A percentile compares a stretch with the other conserved stretches of the same genome.
phyloP scores from a whole-genome alignment of 2,797 vertebrate genomes.

The Aulostomus chinensis region DNA sequence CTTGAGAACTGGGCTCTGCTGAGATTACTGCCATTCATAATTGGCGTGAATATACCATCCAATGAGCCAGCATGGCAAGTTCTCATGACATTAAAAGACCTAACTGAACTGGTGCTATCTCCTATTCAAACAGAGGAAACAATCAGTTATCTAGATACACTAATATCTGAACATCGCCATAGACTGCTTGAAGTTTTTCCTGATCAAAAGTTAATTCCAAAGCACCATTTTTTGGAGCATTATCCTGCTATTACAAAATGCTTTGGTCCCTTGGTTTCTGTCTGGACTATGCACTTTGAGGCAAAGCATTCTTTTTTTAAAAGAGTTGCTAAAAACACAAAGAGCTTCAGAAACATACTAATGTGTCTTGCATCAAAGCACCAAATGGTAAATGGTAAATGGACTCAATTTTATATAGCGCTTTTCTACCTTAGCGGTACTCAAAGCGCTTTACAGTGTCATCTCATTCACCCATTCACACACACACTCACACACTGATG shows the following conservation, averaged over 20 bases:
- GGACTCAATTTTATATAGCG: too few relatives aligned
- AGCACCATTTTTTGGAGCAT: constrained; percentile 16
- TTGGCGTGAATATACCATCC: neutral
- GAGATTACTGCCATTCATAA: constrained; percentile 7
- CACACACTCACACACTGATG: too few relatives aligned
- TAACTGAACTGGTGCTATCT: constrained; percentile 10
- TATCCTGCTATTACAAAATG: constrained; percentile 9
- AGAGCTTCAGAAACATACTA: constrained; percentile 12
- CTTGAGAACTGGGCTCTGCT: too few relatives aligned
- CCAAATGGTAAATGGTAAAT: constrained; percentile 13
- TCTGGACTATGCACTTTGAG: constrained; percentile 9
- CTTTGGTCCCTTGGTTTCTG: constrained; percentile 8
- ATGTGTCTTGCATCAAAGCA: constrained; percentile 12
- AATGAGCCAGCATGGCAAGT: constrained; percentile 4
- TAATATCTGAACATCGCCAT: too few relatives aligned
- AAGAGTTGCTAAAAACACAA: too few relatives aligned
- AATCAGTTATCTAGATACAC: constrained; percentile 8
- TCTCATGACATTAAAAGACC: constrained; percentile 13
- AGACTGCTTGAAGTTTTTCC: constrained; percentile 17
- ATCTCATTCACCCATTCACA: too few relatives aligned
- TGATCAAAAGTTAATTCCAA: constrained; percentile 14
- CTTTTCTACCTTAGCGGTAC: too few relatives aligned
- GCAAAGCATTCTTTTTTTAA: too few relatives aligned
- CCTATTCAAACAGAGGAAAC: constrained; percentile 15
- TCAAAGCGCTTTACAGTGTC: too few relatives aligned